These are phyloP conservation scores for Mythimna pallens DNA, from an alignment of 2,888 invertebrate genomes.

Conservation along the genomic window DNA sequence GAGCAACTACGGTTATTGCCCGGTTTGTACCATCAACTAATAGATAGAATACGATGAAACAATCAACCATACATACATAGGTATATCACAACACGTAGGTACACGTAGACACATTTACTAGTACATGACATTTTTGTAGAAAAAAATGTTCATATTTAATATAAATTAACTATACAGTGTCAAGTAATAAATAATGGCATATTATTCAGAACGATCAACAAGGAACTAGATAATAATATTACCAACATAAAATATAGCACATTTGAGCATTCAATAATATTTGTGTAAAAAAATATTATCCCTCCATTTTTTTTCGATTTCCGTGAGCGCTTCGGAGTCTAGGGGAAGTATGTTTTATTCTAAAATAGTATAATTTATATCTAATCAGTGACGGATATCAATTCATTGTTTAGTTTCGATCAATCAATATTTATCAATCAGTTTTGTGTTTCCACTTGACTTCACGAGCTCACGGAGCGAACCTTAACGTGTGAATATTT, in stretches of 20 bases:
- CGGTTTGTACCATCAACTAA: conserved; percentile 81
- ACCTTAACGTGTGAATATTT: conserved; percentile 69
- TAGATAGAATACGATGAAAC: conserved; percentile 80
- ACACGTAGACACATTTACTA: conserved; percentile 75
- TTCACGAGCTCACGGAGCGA: conserved; percentile 69
- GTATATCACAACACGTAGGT: conserved; percentile 88
- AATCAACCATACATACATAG: conserved; percentile 81
- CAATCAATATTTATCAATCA: conserved; percentile 56
- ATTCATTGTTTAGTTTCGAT: conserved; percentile 68
- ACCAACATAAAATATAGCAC: conserved; percentile 86
- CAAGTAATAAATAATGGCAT: conserved; percentile 80
- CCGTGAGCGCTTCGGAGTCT: conserved; percentile 72
- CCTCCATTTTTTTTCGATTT: conserved; percentile 75
- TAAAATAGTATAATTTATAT: conserved; percentile 57
- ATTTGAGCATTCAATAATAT: conserved; percentile 89
- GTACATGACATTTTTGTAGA: conserved; percentile 73
- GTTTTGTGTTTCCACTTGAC: conserved; percentile 64
- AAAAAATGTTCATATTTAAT: conserved; percentile 75
- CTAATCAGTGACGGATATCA: conserved; percentile 65
- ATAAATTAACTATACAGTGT: conserved; percentile 78
- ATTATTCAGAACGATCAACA: conserved; percentile 80
- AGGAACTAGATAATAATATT: conserved; percentile 87
- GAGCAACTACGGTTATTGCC: conserved; percentile 84
- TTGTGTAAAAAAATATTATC: conserved; percentile 88
- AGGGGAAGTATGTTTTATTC: conserved; percentile 62